Conservation (phyloP, 2,797 vertebrate genomes). For the Thripadectes ignobilis region DNA sequence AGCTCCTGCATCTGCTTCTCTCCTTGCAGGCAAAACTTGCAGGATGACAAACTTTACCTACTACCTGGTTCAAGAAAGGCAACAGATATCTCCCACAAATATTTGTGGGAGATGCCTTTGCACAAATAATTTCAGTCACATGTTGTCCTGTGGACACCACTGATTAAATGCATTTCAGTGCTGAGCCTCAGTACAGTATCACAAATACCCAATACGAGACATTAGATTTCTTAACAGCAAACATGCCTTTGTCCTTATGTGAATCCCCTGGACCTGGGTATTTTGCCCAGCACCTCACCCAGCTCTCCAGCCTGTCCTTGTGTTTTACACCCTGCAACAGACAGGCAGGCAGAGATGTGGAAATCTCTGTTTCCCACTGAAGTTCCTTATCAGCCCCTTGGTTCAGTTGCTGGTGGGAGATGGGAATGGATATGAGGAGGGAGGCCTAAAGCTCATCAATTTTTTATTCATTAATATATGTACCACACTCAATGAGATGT, state of each 20-base stretch:
- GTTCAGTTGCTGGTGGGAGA: not conserved
- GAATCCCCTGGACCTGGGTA: conserved; percentile 7
- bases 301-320: not conserved
- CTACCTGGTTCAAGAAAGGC: not conserved
- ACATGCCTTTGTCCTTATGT: conserved; percentile 20
- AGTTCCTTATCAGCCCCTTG: not conserved
- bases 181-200: not conserved
- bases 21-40: not conserved
- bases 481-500: not conserved
- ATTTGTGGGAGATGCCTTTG: conserved; percentile 40
- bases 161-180: conserved; percentile 9
- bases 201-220: conserved; percentile 25
- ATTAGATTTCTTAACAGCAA: conserved; percentile 43
- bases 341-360: not conserved
- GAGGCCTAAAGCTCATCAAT: conserved; percentile 18
- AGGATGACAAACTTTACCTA: not conserved
- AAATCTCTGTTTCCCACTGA: conserved; percentile 7
- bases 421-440: not conserved
- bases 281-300: conserved; percentile 21
- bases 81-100: no score
- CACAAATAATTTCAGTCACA: conserved; percentile 8
- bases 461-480: conserved; percentile 4
- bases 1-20: not conserved
- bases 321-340: not conserved
- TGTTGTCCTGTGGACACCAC: not conserved